Conservation (phyloP, 2,113 vertebrate species). For the Aptenodytes patagonicus region DNA sequence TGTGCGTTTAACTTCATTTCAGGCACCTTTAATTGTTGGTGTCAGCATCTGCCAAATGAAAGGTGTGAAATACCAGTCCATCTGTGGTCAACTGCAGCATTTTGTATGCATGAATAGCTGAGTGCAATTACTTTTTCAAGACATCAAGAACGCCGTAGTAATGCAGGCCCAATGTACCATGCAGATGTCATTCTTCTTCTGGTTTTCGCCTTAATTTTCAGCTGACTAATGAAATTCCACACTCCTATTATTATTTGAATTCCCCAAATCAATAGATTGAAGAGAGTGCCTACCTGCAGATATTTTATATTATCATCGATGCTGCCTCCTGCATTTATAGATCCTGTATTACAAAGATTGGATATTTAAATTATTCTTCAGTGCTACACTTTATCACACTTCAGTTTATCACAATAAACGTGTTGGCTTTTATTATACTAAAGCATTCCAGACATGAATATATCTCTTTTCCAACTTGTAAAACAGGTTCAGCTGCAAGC, state of each 20-base stretch:
- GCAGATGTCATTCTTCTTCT: not conserved
- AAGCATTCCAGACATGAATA: not conserved
- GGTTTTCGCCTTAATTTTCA: not conserved
- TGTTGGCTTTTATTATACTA: not conserved
- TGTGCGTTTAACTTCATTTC: not conserved
- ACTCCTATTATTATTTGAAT: not conserved
- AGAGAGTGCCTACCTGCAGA: not conserved
- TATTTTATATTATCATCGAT: not conserved
- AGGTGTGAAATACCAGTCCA: not conserved
- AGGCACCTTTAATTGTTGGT: not conserved
- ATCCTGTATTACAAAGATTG: not conserved
- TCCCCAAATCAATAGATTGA: not conserved
- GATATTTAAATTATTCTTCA: not conserved
- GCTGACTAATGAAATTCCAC: not conserved
- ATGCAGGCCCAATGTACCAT: not conserved
- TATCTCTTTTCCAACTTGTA: not conserved
- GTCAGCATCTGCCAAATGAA: not conserved
- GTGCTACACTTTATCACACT: not conserved
- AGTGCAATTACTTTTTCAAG: not conserved
- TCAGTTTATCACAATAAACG: not conserved
- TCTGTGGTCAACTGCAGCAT: not conserved
- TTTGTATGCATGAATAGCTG: not conserved
- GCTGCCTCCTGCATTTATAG: not conserved
- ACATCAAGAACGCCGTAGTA: not conserved
- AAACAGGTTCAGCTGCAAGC: constrained; percentile 56